Evolutionary conservation across 2,888 invertebrate species (phyloP).

Genomic region (Abrostola tripartita): DNA sequence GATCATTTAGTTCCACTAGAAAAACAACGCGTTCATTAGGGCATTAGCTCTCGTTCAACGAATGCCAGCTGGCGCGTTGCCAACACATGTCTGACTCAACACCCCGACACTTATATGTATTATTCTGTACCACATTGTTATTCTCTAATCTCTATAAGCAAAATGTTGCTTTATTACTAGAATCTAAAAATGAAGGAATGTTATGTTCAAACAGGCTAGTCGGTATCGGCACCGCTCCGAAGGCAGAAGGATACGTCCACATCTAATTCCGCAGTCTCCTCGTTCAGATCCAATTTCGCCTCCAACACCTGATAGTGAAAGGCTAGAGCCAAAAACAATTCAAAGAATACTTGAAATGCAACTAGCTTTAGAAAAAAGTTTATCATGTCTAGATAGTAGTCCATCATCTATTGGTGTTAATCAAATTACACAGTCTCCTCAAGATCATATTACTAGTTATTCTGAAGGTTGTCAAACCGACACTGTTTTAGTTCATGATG

Average conservation of each 20-base stretch:
- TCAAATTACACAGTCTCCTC: slow-evolving; percentile 77
- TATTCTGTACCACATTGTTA: slow-evolving; percentile 45
- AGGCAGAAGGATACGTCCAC: slow-evolving; percentile 76
- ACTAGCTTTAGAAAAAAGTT: slow-evolving; percentile 77
- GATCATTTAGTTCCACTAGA: slow-evolving; percentile 65
- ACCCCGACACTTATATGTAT: slow-evolving; percentile 66
- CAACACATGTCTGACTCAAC: slow-evolving; percentile 73
- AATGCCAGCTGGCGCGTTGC: slow-evolving; percentile 73
- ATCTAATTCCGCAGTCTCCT: slow-evolving; percentile 69
- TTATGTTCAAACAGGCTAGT: slow-evolving; percentile 85
- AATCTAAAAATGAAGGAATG: slow-evolving; percentile 48
- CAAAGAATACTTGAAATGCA: slow-evolving; percentile 83
- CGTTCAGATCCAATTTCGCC: slow-evolving; percentile 71
- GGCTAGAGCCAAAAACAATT: slow-evolving; percentile 71
- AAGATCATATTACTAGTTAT: slow-evolving; percentile 73
- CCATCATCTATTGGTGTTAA: slow-evolving; percentile 78
- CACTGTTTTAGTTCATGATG: slow-evolving; percentile 76
- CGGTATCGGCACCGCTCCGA: slow-evolving; percentile 83
- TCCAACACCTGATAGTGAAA: slow-evolving; percentile 52
- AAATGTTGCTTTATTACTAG: slow-evolving; percentile 46
- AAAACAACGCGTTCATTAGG: slow-evolving; percentile 77
- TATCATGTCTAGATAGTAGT: slow-evolving; percentile 76
- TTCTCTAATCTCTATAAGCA: slow-evolving; percentile 27
- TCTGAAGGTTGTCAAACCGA: slow-evolving; percentile 84
- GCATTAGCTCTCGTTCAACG: slow-evolving; percentile 67